Evolutionary conservation across 2,797 vertebrate genomes (phyloP).

Genomic region (Argya squamiceps): DNA sequence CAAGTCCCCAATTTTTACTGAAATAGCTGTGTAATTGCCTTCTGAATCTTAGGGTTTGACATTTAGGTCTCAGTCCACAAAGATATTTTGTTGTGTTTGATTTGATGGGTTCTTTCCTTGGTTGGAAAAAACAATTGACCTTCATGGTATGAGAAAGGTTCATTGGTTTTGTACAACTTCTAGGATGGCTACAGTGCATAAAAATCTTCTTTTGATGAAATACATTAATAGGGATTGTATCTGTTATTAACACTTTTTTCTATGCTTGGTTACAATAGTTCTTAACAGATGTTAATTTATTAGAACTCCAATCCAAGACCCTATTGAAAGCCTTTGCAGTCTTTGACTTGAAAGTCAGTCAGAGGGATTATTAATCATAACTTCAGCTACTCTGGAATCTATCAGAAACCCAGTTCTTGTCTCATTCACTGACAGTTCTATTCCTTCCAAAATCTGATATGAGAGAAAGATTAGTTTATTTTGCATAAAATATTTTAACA

Average conservation of each 20-base stretch:
- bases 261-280: not conserved
- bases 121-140: not conserved
- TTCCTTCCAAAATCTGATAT: not conserved
- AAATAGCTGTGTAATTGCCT: not conserved
- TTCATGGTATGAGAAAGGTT: not conserved
- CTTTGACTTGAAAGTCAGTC: not conserved
- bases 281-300: not conserved
- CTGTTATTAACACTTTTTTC: not conserved
- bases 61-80: not conserved
- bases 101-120: not conserved
- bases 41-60: not conserved
- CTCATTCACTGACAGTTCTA: not conserved
- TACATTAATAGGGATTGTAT: not conserved
- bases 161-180: not conserved
- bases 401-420: not conserved
- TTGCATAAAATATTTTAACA: not conserved
- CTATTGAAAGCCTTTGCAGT: not conserved
- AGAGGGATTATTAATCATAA: not conserved
- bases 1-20: not conserved
- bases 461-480: not conserved
- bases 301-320: not conserved
- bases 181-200: not conserved
- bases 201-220: not conserved
- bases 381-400: not conserved
- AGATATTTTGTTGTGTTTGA: not conserved